phyloP scores from a whole-genome alignment of 2,888 invertebrate species.

The Eristalis intricaria region DNA sequence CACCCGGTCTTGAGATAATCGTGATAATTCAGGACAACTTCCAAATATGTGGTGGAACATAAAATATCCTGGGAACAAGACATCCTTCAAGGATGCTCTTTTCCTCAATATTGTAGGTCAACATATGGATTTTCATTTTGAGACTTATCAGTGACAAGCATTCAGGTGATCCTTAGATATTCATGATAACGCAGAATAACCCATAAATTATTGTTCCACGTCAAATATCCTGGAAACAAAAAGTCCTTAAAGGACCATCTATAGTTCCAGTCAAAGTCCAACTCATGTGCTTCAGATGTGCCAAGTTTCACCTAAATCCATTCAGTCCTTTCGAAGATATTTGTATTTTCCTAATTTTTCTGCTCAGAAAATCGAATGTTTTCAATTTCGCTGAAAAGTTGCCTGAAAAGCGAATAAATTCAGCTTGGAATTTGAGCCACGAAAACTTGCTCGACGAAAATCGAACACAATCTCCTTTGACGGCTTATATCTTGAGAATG shows the following conservation, averaged over 20 bases:
- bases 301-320: not conserved
- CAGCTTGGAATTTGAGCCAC: not conserved
- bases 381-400: not conserved
- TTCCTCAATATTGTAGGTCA: too few relatives aligned
- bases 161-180: too few relatives aligned
- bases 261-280: not conserved
- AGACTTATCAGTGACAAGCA: too few relatives aligned
- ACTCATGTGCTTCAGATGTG: not conserved
- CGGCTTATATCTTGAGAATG: not conserved
- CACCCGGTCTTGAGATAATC: too few relatives aligned
- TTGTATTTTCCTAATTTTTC: not conserved
- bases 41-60: too few relatives aligned
- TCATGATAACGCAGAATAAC: too few relatives aligned
- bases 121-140: too few relatives aligned
- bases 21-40: too few relatives aligned
- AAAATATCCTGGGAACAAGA: too few relatives aligned
- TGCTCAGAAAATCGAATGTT: not conserved
- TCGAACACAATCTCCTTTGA: not conserved
- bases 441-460: not conserved
- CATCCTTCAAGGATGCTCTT: too few relatives aligned
- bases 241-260: not conserved
- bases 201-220: not conserved
- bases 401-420: not conserved
- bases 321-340: not conserved
- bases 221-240: not conserved